Evolutionary conservation across 2,113 vertebrate genomes (phyloP), one percentile per base, ranked within the genome.

Genomic region (Solenodon paradoxus): DNA sequence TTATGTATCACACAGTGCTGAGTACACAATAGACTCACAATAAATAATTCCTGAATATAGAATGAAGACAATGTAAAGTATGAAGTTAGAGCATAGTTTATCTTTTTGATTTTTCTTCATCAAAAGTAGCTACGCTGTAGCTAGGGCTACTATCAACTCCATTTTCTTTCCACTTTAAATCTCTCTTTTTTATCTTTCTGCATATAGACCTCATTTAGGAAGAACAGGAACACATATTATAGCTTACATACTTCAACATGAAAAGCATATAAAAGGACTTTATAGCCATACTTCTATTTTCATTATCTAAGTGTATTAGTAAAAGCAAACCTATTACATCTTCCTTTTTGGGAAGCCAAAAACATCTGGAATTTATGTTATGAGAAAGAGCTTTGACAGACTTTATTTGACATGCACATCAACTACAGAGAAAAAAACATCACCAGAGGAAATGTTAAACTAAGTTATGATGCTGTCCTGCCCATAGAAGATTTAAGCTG

Each of bases 331-430:
- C 93, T 90, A 93, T 55, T 81, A 90, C 88, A 63, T 95, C 82
- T 88, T 97, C 66, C 53, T 97, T 97, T 95, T 96, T 87, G 96
- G 94, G 96, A 96, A 55, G 82, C 97, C 92, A 97, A 97, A 98
- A 98, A 95, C 92, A 96, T 93, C 90, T 96, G 93, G 97, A 97
- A 98, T 98, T 98, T 98, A 98, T 98, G 96, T 89, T 97, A 97
- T 94, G 83, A 97, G 97, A 98, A 97, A 71, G 63, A 96, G 90
- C 97, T 97, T 97, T 98, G 98, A 98, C 97, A 97, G 97, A 96
- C 68, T 96, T 97, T 98, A 97, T 98, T 97, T 97, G 97, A 98
- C 97, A 92, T 72, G 79, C 84, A 98, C 82, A 97, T 96, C 95
- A 96, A 71, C 90, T 92, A 59, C 92, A 95, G 71, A 93, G 84